These are phyloP conservation scores for Enteromius unitaeniatus DNA, from an alignment of 2,797 vertebrate genomes.

Conservation along the genomic window DNA sequence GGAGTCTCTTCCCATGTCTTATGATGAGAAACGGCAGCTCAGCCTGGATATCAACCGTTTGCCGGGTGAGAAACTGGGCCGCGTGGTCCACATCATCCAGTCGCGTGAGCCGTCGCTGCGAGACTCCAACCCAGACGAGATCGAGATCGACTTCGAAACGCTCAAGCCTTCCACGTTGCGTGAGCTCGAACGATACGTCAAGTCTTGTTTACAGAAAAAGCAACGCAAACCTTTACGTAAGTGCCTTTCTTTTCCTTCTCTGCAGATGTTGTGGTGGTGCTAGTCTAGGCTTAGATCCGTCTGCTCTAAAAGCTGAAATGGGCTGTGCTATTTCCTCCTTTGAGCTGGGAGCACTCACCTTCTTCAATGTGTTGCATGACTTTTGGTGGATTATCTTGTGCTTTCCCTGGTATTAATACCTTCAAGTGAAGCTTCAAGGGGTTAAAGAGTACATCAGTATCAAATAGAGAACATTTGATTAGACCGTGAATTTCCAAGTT, in stretches of 20 bases:
- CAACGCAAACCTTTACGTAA: slow-evolving; percentile 93
- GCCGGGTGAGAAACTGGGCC: slow-evolving; percentile 94
- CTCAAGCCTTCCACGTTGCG: slow-evolving; percentile 94
- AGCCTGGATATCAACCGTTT: slow-evolving; percentile 96
- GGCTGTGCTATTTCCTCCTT: slow-evolving; percentile 55
- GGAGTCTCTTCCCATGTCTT: slow-evolving; percentile 94
- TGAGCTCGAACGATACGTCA: slow-evolving; percentile 97
- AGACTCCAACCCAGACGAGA: slow-evolving; percentile 97
- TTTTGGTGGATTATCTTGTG: slow-evolving; percentile 56
- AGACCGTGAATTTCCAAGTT: slow-evolving; percentile 7
- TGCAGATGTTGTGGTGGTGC: not conserved
- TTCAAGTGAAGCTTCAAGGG: slow-evolving; percentile 23
- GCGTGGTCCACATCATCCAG: slow-evolving; percentile 97
- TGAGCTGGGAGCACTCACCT: slow-evolving; percentile 54
- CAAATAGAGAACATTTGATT: slow-evolving; percentile 18
- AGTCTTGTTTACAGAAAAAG: slow-evolving; percentile 97
- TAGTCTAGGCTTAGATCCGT: slow-evolving; percentile 39
- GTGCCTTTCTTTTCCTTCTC: slow-evolving; percentile 63
- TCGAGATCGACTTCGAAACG: slow-evolving; percentile 98
- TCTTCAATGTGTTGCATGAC: slow-evolving; percentile 59
- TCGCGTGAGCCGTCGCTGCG: slow-evolving; percentile 93
- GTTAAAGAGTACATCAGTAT: slow-evolving; percentile 29
- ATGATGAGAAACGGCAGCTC: slow-evolving; percentile 94
- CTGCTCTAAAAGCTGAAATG: slow-evolving; percentile 60
- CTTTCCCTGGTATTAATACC: slow-evolving; percentile 50